A percentile compares a stretch with the other conserved stretches of the same genome.
Conservation (phyloP, 2,797 vertebrate species). For the Diceros bicornis region DNA sequence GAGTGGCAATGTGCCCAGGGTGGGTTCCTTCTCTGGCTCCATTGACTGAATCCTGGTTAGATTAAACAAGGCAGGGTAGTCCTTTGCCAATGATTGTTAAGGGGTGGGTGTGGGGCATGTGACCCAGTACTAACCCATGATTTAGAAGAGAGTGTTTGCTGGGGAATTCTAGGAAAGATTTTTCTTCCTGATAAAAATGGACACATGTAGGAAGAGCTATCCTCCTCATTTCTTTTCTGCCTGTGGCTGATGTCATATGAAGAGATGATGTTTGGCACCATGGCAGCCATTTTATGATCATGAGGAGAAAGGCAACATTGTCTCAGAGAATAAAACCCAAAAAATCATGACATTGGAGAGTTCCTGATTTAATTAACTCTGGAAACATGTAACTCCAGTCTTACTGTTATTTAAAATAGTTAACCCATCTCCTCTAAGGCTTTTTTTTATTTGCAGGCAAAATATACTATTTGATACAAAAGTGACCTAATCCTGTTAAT, state of each 20-base stretch:
- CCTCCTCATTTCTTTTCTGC: not conserved
- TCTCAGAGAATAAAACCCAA: not conserved
- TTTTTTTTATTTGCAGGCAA: slow-evolving; percentile 11
- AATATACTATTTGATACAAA: not conserved
- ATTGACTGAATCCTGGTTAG: not conserved
- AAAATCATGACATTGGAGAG: not conserved
- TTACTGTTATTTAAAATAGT: not conserved
- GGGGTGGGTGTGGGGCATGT: not conserved
- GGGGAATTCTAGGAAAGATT: not conserved
- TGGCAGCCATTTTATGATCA: not conserved
- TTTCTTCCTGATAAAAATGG: slow-evolving; percentile 17
- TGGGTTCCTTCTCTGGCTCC: not conserved
- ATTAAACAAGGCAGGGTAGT: not conserved
- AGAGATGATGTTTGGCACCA: not conserved
- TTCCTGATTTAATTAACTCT: not conserved
- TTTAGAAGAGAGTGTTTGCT: not conserved
- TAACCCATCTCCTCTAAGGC: not conserved
- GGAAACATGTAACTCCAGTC: not conserved
- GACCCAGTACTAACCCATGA: not conserved
- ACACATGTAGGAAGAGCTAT: not conserved
- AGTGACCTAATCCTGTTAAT: not conserved
- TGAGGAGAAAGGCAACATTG: slow-evolving; percentile 40
- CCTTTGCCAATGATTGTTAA: not conserved
- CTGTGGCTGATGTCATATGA: not conserved
- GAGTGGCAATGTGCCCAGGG: not conserved